A percentile compares a stretch with the other conserved stretches of the same genome.
Evolutionary conservation across 2,797 vertebrate genomes (phyloP).

Genomic region (Poecilia velifera): DNA sequence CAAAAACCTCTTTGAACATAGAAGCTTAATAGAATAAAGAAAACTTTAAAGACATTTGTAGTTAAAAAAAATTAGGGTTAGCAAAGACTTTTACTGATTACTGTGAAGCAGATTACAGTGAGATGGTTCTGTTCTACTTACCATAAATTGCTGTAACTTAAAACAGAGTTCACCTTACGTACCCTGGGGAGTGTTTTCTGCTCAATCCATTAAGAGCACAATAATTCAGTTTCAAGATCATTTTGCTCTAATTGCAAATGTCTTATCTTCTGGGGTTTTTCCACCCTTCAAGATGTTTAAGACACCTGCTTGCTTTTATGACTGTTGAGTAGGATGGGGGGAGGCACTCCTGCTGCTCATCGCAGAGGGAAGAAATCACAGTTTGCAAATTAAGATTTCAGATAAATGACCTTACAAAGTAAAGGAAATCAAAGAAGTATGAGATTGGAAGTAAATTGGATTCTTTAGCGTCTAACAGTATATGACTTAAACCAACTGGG

Average conservation of each 20-base stretch:
- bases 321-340: slow-evolving; percentile 47
- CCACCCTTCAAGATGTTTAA: slow-evolving; percentile 55
- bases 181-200: slow-evolving; percentile 69
- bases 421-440: slow-evolving; percentile 84
- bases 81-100: neutral
- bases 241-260: slow-evolving; percentile 76
- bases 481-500: slow-evolving; percentile 85
- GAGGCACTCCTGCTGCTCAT: slow-evolving; percentile 60
- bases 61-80: neutral
- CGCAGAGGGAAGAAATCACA: slow-evolving; percentile 77
- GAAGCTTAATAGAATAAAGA: no score
- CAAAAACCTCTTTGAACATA: neutral
- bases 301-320: slow-evolving; percentile 73
- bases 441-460: slow-evolving; percentile 80
- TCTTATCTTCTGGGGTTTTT: slow-evolving; percentile 61
- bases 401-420: slow-evolving; percentile 83
- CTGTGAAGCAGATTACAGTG: slow-evolving; percentile 10
- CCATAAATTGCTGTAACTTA: slow-evolving; percentile 40
- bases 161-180: slow-evolving; percentile 57
- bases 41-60: neutral
- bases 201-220: slow-evolving; percentile 73
- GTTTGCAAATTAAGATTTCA: slow-evolving; percentile 84
- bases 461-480: slow-evolving; percentile 81
- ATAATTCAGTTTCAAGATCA: slow-evolving; percentile 71
- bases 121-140: slow-evolving; percentile 61